Evolutionary conservation across 1,140 invertebrate species (phyloP).

Genomic region (Leptonema lineaticorne): DNA sequence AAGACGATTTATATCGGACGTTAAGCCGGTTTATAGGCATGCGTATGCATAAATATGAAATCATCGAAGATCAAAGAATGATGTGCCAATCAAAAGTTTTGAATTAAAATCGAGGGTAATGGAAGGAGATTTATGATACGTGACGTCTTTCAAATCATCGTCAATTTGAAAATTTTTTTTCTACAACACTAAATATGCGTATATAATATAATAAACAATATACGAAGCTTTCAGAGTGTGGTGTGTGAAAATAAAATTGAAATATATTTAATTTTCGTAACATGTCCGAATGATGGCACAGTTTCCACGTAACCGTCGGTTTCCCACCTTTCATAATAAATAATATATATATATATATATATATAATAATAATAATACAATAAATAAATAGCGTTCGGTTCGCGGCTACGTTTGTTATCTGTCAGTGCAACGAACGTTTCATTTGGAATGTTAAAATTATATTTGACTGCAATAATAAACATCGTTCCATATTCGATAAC

Average conservation of each 20-base stretch:
- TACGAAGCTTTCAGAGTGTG: not conserved
- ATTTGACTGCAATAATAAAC: constrained; percentile 4
- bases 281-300: not conserved
- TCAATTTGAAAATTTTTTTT: too few species aligned
- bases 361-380: not conserved
- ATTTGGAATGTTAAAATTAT: constrained; percentile 5
- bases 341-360: not conserved
- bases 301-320: not conserved
- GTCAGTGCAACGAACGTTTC: not conserved
- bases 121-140: too few species aligned
- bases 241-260: not conserved
- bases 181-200: not conserved
- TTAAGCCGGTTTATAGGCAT: too few species aligned
- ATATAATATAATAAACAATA: not conserved
- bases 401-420: not conserved
- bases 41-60: not conserved
- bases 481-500: constrained; percentile 16
- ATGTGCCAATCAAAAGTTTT: not conserved
- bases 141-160: too few species aligned
- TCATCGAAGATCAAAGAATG: not conserved
- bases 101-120: too few species aligned
- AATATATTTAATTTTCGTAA: too few species aligned
- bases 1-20: too few species aligned
- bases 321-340: not conserved
- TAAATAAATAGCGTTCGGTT: not conserved